phyloP scores from a whole-genome alignment of 2,797 vertebrate species.

The Echeneis naucrates region DNA sequence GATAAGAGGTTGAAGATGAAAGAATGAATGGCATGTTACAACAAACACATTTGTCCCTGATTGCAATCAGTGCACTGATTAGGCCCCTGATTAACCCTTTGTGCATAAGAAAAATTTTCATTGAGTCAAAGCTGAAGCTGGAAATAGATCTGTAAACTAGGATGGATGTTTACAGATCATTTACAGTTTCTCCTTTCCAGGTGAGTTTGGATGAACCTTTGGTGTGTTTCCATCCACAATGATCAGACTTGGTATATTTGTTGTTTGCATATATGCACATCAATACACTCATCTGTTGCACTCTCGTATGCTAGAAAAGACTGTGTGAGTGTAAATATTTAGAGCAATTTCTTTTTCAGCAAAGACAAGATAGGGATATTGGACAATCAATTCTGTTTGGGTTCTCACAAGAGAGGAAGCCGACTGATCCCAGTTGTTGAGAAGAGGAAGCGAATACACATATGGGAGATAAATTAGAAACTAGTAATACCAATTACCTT shows the following conservation, averaged over 20 bases:
- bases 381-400: slow-evolving; percentile 12
- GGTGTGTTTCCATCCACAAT: neutral
- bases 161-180: no score
- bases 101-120: no score
- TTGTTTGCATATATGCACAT: no score
- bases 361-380: neutral
- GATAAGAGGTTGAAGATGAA: no score
- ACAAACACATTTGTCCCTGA: fast-evolving
- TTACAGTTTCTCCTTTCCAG: neutral
- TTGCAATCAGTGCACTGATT: no score
- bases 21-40: no score
- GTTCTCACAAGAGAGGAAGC: slow-evolving; percentile 7
- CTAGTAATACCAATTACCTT: neutral
- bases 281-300: neutral
- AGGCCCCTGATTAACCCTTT: no score
- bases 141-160: no score
- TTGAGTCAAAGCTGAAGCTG: no score
- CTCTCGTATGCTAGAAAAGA: neutral
- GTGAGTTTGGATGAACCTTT: neutral
- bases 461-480: neutral
- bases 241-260: neutral
- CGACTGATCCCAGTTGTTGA: neutral
- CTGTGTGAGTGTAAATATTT: neutral
- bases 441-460: neutral
- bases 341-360: neutral